A percentile compares a stretch with the other conserved stretches of the same genome.
These are phyloP conservation scores for Caenorhabditis tropicalis DNA, from an alignment of 1,140 invertebrate species.

Conservation along the genomic window DNA sequence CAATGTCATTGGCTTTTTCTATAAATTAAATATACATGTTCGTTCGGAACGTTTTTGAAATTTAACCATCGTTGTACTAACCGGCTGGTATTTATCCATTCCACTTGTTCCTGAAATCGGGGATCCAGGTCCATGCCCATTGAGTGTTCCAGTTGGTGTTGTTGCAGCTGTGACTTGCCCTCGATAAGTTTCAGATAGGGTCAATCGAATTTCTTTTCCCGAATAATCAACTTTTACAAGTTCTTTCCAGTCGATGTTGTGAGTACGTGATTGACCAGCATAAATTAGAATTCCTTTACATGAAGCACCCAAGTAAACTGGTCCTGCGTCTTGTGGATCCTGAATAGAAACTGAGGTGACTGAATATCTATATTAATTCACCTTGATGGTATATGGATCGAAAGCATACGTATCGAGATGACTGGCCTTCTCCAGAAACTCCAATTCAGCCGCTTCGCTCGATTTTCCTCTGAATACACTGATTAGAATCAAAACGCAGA, in stretches of 20 bases:
- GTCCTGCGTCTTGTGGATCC: slow-evolving; percentile 82
- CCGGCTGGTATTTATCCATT: not conserved
- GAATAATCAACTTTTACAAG: slow-evolving; percentile 59
- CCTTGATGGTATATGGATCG: slow-evolving; percentile 97
- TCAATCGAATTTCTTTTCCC: slow-evolving; percentile 59
- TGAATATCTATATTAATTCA: slow-evolving; percentile 73
- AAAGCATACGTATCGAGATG: slow-evolving; percentile 93
- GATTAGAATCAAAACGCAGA: not conserved
- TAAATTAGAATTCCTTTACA: slow-evolving; percentile 92
- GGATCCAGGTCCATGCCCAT: slow-evolving; percentile 29
- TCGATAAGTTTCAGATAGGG: slow-evolving; percentile 51
- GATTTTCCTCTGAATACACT: slow-evolving; percentile 74
- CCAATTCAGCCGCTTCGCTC: slow-evolving; percentile 79
- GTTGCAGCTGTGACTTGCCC: not conserved
- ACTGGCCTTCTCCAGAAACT: slow-evolving; percentile 86
- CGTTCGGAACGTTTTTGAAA: not conserved
- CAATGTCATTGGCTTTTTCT: slow-evolving; percentile 42
- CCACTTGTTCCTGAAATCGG: slow-evolving; percentile 21
- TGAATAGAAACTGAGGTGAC: slow-evolving; percentile 72
- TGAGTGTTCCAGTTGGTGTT: not conserved
- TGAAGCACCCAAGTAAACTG: slow-evolving; percentile 92
- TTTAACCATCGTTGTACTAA: not conserved
- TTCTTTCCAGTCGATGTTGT: slow-evolving; percentile 86
- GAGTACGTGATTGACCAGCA: slow-evolving; percentile 87
- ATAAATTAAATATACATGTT: not conserved